A percentile compares a stretch with the other conserved stretches of the same genome.
Evolutionary conservation across 1,140 invertebrate genomes (phyloP).

Genomic region (Ptiloglossa arizonensis): DNA sequence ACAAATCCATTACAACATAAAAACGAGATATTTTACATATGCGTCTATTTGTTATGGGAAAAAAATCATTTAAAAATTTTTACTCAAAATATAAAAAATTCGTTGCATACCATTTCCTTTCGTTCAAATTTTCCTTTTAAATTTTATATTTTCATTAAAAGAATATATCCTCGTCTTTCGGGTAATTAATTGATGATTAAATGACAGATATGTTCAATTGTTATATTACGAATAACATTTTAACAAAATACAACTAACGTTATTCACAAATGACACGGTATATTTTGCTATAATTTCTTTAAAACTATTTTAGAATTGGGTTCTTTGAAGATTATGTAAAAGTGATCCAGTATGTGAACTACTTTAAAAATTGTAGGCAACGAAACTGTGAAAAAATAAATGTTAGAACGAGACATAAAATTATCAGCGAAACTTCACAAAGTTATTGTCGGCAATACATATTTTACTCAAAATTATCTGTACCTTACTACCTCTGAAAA

Average conservation of each 20-base stretch:
- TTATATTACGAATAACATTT: constrained; percentile 22
- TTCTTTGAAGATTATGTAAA: constrained; percentile 51
- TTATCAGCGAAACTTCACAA: neutral
- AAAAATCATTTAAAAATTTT: neutral
- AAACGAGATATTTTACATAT: neutral
- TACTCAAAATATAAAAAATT: neutral
- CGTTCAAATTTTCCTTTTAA: neutral
- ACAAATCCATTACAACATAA: too few relatives aligned
- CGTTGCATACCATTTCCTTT: constrained; percentile 1
- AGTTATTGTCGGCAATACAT: neutral
- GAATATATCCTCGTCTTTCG: neutral
- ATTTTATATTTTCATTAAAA: neutral
- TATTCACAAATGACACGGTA: neutral
- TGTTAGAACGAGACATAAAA: neutral
- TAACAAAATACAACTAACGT: constrained; percentile 13
- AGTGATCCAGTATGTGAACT: neutral
- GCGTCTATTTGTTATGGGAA: neutral
- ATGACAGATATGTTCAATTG: constrained; percentile 20
- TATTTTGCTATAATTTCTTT: neutral
- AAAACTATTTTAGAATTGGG: constrained; percentile 46
- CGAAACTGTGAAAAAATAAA: constrained; percentile 1
- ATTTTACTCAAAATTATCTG: constrained; percentile 16
- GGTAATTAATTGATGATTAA: constrained; percentile 6
- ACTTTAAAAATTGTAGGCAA: constrained; percentile 12
- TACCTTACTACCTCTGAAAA: constrained; percentile 56